phyloP scores from a whole-genome alignment of 2,113 vertebrate species.

The Garra rufa region DNA sequence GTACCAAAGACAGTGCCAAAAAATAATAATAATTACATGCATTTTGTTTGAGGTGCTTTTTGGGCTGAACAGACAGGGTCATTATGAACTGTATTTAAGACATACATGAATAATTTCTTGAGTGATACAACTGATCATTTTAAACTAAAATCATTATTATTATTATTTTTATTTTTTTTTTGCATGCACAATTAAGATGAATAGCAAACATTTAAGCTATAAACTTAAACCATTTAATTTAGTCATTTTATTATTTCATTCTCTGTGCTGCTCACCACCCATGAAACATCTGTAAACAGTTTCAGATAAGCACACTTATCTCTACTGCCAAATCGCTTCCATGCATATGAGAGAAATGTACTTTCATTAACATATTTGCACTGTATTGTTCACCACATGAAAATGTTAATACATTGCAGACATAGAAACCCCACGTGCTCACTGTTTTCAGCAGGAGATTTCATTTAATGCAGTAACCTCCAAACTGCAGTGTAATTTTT shows the following conservation, averaged over 20 bases:
- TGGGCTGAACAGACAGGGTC: background rate
- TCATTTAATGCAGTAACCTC: constrained; percentile 1
- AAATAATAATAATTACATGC: no score
- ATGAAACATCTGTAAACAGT: constrained; percentile 65
- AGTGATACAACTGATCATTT: background rate
- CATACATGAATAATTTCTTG: background rate
- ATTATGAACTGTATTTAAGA: background rate
- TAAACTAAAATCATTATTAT: background rate
- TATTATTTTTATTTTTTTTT: no score
- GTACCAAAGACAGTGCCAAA: no score
- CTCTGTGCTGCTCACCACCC: constrained; percentile 23
- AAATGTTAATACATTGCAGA: constrained; percentile 42
- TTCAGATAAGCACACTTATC: constrained; percentile 65
- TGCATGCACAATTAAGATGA: background rate
- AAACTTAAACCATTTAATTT: background rate
- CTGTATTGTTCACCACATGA: constrained; percentile 27
- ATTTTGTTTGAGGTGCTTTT: background rate
- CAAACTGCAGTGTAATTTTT: constrained; percentile 11
- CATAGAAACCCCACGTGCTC: background rate
- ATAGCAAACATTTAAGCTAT: background rate
- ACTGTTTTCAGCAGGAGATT: constrained; percentile 30
- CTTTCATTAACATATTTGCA: constrained; percentile 41
- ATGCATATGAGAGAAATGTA: constrained; percentile 50
- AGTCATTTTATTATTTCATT: constrained; percentile 28
- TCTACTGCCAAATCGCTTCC: constrained; percentile 55